These are phyloP conservation scores for Mohoua ochrocephala DNA, from an alignment of 2,113 vertebrate species.

Conservation along the genomic window DNA sequence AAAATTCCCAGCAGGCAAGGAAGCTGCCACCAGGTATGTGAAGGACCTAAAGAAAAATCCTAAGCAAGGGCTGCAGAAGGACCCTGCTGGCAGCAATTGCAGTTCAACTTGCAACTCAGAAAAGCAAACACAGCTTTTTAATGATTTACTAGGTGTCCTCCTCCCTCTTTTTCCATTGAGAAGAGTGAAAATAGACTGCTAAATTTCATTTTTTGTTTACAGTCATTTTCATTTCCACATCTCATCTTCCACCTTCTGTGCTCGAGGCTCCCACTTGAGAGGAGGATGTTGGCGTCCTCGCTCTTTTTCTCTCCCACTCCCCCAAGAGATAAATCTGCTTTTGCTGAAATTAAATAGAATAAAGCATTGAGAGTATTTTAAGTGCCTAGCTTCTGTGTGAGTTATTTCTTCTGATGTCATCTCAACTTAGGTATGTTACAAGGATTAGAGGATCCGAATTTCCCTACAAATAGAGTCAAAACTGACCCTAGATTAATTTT, in stretches of 20 bases:
- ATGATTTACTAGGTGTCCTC: neutral
- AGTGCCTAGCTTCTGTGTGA: neutral
- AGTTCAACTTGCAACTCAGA: neutral
- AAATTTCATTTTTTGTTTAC: neutral
- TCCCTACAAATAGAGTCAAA: conserved; percentile 26
- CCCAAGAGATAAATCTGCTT: neutral
- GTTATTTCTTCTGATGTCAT: neutral
- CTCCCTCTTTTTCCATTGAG: neutral
- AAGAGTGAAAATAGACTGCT: neutral
- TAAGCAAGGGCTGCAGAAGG: neutral
- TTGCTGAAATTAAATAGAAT: neutral
- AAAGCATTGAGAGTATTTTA: neutral
- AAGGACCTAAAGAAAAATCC: neutral
- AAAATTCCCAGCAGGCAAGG: neutral
- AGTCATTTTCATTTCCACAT: neutral
- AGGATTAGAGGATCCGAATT: neutral
- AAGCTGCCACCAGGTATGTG: neutral
- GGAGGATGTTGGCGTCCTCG: accelerated
- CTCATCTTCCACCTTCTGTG: neutral
- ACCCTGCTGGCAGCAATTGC: neutral
- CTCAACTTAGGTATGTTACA: neutral
- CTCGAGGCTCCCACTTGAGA: neutral
- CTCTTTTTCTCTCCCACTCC: neutral
- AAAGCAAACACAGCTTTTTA: neutral
- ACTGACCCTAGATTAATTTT: conserved; percentile 29